phyloP scores from a whole-genome alignment of 92 coral and sea anemone species.

The Porites divaricata region DNA sequence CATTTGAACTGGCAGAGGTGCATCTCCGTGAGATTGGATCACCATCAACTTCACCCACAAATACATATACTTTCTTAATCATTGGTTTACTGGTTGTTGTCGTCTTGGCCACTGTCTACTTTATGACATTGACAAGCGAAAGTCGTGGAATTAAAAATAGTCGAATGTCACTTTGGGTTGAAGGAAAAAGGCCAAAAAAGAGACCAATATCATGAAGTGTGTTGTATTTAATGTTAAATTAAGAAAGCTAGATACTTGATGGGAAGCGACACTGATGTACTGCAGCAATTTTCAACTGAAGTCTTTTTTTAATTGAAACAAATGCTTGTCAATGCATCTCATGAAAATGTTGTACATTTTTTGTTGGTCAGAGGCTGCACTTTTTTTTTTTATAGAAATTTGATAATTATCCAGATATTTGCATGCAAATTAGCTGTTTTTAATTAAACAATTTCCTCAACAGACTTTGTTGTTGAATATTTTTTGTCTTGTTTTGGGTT shows the following conservation, averaged over 20 bases:
- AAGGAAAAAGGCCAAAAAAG: conserved; percentile 78
- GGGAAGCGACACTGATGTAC: conserved; percentile 1
- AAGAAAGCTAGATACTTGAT: conserved; percentile 9
- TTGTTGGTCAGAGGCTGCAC: conserved; percentile 1
- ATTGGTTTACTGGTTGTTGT: conserved; percentile 88
- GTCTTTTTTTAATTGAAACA: conserved; percentile 8
- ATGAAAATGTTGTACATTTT: conserved; percentile 8
- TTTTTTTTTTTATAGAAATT: conserved; percentile 39
- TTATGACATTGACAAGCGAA: conserved; percentile 92
- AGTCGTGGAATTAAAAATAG: conserved; percentile 67
- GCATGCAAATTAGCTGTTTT: conserved; percentile 39
- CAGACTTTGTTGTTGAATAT: neutral
- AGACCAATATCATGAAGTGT: conserved; percentile 63
- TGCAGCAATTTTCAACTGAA: conserved; percentile 7
- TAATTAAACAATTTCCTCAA: conserved; percentile 36
- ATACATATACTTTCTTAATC: conserved; percentile 92
- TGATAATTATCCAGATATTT: conserved; percentile 48
- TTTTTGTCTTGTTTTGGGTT: neutral
- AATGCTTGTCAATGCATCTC: conserved; percentile 2
- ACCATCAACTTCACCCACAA: conserved; percentile 79
- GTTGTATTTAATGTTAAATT: neutral
- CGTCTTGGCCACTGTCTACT: conserved; percentile 89
- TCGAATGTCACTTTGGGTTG: conserved; percentile 72
- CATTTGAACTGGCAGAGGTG: conserved; percentile 95
- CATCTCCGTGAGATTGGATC: conserved; percentile 92